phyloP scores from a whole-genome alignment of 2,113 vertebrate genomes.

The Phasianus colchicus region DNA sequence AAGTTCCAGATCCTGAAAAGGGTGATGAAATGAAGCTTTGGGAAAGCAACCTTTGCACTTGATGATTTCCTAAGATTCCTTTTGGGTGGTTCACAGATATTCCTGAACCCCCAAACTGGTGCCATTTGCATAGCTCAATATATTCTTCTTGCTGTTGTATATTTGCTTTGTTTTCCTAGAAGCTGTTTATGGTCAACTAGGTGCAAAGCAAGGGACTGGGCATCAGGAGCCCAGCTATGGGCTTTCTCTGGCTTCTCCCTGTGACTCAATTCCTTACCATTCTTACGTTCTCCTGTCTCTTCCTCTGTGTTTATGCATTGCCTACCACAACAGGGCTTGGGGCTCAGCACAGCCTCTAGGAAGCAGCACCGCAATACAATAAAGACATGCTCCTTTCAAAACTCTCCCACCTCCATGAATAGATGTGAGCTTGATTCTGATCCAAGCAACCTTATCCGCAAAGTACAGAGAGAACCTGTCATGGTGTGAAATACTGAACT shows the following conservation, averaged over 20 bases:
- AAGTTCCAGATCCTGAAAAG: neutral
- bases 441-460: slow-evolving; percentile 69
- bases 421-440: slow-evolving; percentile 44
- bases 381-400: neutral
- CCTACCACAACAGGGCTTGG: neutral
- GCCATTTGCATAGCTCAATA: accelerated
- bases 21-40: neutral
- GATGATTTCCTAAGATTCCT: neutral
- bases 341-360: slow-evolving; percentile 8
- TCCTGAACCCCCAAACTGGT: neutral
- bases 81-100: neutral
- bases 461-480: slow-evolving; percentile 72
- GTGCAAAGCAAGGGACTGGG: neutral
- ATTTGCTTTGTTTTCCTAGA: neutral
- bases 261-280: neutral
- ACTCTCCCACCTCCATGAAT: slow-evolving; percentile 34
- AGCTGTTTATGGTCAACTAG: neutral
- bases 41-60: neutral
- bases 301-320: neutral
- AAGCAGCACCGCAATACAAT: neutral
- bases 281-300: neutral
- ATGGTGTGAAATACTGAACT: slow-evolving; percentile 68
- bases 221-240: neutral
- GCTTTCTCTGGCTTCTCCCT: neutral
- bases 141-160: neutral